These are phyloP conservation scores for Scopus umbretta DNA, from an alignment of 2,113 vertebrate species.

Conservation along the genomic window DNA sequence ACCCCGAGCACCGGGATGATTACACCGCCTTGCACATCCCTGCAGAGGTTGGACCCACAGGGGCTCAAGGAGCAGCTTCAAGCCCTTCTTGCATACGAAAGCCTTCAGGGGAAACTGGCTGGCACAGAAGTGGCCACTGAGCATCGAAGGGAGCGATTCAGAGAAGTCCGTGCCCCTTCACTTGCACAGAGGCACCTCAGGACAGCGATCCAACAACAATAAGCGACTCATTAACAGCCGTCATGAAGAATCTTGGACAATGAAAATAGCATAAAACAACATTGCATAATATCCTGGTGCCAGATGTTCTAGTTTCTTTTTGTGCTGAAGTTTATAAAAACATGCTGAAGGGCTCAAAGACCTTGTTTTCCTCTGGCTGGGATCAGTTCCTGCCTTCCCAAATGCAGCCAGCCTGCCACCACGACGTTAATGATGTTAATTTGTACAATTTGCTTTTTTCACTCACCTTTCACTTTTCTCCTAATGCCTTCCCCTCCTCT, in stretches of 20 bases:
- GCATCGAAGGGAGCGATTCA: background rate
- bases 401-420: background rate
- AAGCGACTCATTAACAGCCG: background rate
- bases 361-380: background rate
- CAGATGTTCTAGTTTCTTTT: slow-evolving; percentile 35
- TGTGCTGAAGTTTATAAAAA: slow-evolving; percentile 44
- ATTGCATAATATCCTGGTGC: slow-evolving; percentile 47
- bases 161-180: background rate
- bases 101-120: background rate
- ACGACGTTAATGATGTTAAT: background rate
- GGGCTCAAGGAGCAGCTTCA: background rate
- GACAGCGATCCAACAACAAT: background rate
- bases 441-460: background rate
- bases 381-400: background rate
- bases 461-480: background rate
- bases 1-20: background rate
- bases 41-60: background rate
- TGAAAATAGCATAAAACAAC: background rate
- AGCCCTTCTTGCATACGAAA: background rate
- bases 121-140: background rate
- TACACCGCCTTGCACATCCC: too few species aligned
- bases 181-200: background rate
- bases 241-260: background rate
- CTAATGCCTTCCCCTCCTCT: background rate
- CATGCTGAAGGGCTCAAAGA: background rate